Base-by-base conservation (phyloP, 2,797 vertebrate genomes). In the Tauraco hartlaubi region DNA sequence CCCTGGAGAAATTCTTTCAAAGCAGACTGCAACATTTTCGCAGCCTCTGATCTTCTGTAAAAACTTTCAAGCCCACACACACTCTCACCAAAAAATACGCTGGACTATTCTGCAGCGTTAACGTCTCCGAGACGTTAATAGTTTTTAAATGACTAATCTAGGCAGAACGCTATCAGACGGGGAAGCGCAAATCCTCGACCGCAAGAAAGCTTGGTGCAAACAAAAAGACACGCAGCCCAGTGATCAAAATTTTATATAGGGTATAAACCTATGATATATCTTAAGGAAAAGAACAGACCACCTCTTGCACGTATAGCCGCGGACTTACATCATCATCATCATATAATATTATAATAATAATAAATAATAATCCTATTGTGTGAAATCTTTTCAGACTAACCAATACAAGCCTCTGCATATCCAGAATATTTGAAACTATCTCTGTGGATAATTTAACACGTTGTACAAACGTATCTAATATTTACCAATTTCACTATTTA, bases 21-120 rank as follows among this genome's bases (percentile, higher is more conserved):
- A 96, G 82, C 63, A 89, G 67, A 58, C 73, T 74, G 85, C 58
- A 95, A 66, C 67, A 29, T 72, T 94, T 95, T 39, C 74, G 68
- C 31, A 56, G 92, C 10, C 92, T 94, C 85, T 58, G 72, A 91
- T 91, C 89, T 92, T 85, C 59, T 46, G 76, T 18, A 31, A 35
- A 11, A 12, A 75, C 87, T 72, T 94, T 81, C 52, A 90, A 96
- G 94, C 63, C 94, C 95, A 95, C 84, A 91, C 90, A 71, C 78
- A 73, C 26, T 2, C 52, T 84, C 54, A 18, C 69, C 26, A 26
- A 49, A 41, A 79, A 67, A 41, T 16, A 23, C 0, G 17, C 84
- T 13, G 78, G 73, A 35, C 43, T 58, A 1, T 48, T 58, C 66
- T 26, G 56, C 41, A 12, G 48, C 55, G 58, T 46, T 63, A 64